Conservation (phyloP, 2,797 vertebrate species). For the Leptatherina wallacei region DNA sequence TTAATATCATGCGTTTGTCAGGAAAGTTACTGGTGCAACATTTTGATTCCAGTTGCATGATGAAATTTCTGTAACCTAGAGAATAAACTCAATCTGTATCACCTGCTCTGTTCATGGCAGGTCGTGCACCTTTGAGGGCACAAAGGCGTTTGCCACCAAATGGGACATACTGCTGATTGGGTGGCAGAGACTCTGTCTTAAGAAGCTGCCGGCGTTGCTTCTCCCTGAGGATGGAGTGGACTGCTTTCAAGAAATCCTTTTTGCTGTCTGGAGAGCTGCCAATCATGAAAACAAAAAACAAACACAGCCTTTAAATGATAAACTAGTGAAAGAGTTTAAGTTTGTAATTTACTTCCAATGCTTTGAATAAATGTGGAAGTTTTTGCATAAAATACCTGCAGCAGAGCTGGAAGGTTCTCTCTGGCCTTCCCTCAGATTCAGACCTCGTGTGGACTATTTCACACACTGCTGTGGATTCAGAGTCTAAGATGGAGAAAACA, state of each 20-base stretch:
- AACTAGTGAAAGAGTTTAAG: background rate
- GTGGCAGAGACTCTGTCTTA: conserved; percentile 93
- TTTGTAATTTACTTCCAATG: background rate
- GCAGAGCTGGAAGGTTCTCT: conserved; percentile 94
- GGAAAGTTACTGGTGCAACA: background rate
- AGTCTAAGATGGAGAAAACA: conserved; percentile 80
- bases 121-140: conserved; percentile 93
- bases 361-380: background rate
- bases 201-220: conserved; percentile 94
- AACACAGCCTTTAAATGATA: background rate
- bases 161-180: conserved; percentile 93
- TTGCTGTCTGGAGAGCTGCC: conserved; percentile 91
- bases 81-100: conserved; percentile 36
- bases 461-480: conserved; percentile 89
- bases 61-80: background rate
- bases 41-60: background rate
- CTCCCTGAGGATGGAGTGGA: conserved; percentile 93
- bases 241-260: conserved; percentile 93
- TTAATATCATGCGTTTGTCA: background rate
- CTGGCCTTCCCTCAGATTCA: conserved; percentile 95
- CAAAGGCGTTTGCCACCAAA: conserved; percentile 96
- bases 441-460: conserved; percentile 95
- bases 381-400: conserved; percentile 85
- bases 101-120: conserved; percentile 94
- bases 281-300: conserved; percentile 10